Evolutionary conservation across 2,113 vertebrate species (phyloP), one percentile per base, ranked within the genome.

Genomic region (Chinchilla lanigera): DNA sequence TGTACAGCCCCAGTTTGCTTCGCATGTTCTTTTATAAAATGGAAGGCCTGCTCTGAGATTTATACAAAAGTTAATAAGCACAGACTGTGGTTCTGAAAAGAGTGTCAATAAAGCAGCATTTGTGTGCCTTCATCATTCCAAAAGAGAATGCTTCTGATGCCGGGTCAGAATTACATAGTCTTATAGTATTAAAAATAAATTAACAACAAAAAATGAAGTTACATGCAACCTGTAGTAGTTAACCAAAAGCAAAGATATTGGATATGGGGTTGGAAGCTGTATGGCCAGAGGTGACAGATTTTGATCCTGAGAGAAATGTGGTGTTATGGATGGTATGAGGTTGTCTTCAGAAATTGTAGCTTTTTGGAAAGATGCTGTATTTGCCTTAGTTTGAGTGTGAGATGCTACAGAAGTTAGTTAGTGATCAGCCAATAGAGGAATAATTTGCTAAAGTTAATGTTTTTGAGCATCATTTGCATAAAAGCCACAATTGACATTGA

Each of bases 1-100:
- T 19, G 1, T 47, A 61, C 3, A 85, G 63, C 30, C 30, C 80
- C 82, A 13, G 67, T 88, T 95, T 41, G 75, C 41, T 86, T 77
- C 81, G 44, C 30, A 81, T 52, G 3, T 94, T 86, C 65, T 89
- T 84, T 77, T 81, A 56, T 12, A 58, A 33, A 80, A 89, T 80
- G 47, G n/a, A 71, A 91, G 26, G 11, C 7, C 13, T 52, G 16
- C 69, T 80, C 28, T 38, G 47, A 7, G 33, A 89, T 89, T 75
- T 85, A 97, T 22, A 90, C 8, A 9, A 75, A 96, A 86, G 47
- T 81, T 41, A 86, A 91, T 89, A 75, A 95, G 85, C 77, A 60
- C 35, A 81, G 33, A 47, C 85, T 33, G 30, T 81, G 52, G 19
- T 82, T 90, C 33, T 95, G 77, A 93, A 93, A 63, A 67, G 9